phyloP scores from a whole-genome alignment of 2,888 invertebrate species.

The Cryptocephalus primarius region DNA sequence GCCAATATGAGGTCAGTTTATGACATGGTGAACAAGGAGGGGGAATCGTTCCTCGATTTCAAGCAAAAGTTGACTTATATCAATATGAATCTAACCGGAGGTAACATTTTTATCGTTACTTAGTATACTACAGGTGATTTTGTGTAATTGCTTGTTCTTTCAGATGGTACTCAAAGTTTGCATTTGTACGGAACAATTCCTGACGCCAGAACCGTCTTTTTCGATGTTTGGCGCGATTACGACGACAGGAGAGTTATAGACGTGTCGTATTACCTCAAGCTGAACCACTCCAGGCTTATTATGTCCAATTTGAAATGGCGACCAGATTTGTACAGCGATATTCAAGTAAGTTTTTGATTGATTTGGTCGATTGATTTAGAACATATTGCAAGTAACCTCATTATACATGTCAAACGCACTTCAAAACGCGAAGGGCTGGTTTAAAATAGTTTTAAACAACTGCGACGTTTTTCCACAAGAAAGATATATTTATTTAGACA shows the following conservation, averaged over 20 bases:
- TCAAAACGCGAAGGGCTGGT: no score
- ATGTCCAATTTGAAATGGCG: constrained; percentile 74
- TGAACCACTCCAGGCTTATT: constrained; percentile 74
- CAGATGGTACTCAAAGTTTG: constrained; percentile 52
- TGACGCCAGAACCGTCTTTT: constrained; percentile 62
- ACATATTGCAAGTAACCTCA: no score
- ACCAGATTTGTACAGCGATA: constrained; percentile 55
- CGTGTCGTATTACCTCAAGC: constrained; percentile 63
- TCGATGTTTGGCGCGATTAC: constrained; percentile 73
- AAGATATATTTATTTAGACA: no score
- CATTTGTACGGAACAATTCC: constrained; percentile 67
- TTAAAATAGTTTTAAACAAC: no score
- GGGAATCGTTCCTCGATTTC: constrained; percentile 48
- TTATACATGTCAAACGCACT: no score
- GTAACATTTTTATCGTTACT: constrained; percentile 27
- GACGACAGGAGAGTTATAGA: constrained; percentile 71
- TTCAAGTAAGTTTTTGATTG: constrained; percentile 39
- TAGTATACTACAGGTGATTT: no score
- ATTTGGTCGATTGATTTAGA: background rate
- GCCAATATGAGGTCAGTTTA: constrained; percentile 48
- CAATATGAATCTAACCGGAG: constrained; percentile 58
- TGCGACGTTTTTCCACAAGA: no score
- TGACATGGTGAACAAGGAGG: constrained; percentile 48
- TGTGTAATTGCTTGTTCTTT: constrained; percentile 10
- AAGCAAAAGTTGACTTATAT: constrained; percentile 48